A percentile compares a stretch with the other conserved stretches of the same genome.
phyloP scores from a whole-genome alignment of 2,113 vertebrate species.

The Archilochus colubris region DNA sequence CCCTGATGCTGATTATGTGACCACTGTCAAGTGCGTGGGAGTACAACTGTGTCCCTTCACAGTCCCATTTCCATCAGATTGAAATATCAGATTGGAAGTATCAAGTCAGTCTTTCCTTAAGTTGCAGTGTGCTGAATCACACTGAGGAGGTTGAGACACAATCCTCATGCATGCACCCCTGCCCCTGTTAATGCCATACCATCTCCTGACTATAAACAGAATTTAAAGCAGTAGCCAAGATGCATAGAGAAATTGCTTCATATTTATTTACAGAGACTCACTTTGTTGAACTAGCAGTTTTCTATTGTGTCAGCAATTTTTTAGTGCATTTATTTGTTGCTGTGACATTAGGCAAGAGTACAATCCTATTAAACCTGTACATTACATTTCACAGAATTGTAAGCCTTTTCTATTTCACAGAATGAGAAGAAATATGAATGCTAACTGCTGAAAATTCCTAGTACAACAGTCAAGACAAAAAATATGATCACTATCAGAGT shows the following conservation, averaged over 20 bases:
- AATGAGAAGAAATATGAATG: conserved; percentile 66
- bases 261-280: conserved; percentile 78
- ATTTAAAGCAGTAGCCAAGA: conserved; percentile 67
- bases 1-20: neutral
- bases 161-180: neutral
- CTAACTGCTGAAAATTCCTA: conserved; percentile 48
- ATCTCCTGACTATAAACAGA: conserved; percentile 19
- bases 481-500: neutral
- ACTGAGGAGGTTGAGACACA: neutral
- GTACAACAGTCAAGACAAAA: conserved; percentile 57
- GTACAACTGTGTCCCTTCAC: neutral
- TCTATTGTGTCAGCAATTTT: conserved; percentile 79
- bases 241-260: conserved; percentile 74
- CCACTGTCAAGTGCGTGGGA: neutral
- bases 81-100: neutral
- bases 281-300: conserved; percentile 80
- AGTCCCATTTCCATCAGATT: neutral
- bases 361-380: conserved; percentile 80
- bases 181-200: neutral
- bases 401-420: conserved; percentile 68
- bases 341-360: conserved; percentile 72
- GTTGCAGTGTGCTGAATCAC: neutral
- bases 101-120: neutral
- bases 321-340: conserved; percentile 78
- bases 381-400: conserved; percentile 73